Evolutionary conservation across 23 tunicate genomes (phyloP), one percentile per base, ranked within the genome.

Genomic region (Ascidia mentula): DNA sequence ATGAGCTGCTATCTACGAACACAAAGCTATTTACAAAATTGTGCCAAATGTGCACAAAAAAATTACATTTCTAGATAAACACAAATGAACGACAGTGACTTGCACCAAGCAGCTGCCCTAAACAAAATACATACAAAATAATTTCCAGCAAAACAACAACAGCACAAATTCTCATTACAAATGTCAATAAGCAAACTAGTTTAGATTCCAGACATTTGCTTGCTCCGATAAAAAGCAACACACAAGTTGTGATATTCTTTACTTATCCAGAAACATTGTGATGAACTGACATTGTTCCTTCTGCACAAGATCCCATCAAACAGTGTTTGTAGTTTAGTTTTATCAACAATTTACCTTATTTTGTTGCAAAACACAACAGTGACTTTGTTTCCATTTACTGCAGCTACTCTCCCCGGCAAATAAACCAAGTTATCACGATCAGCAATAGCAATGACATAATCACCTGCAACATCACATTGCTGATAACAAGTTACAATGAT

Each of bases 331-430:
- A 42, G 1, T 53, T 28, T n/a, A n/a, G n/a, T n/a, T 53, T 53
- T 53, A 53, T 6, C 4, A 9, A 3, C 22, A 26, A 53, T 20
- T 5, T 79, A 91, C 97, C 84, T 81, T 4, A 69, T 36, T 60
- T 84, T 73, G 46, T 91, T 81, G 82, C 90, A 91, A 46, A 91
- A 85, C 0, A 76, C 77, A 1, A 91, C 90, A 22, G 38, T 38
- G 5, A 90, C 2, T 31, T 37, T 78, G 37, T 81, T 80, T 31
- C 73, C 75, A 20, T 42, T 32, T 31, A 32, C 32, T 24, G 37
- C 18, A 31, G 73, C 73, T 0, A 91, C 90, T 35, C 79, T 53
- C n/a, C 97, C 97, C 12, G 97, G 97, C 7, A 91, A 72, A 46
- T 91, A 91, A 32, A 72, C 72, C 4, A 86, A 69, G 37, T 82